Evolutionary conservation across 2,888 invertebrate genomes (phyloP), one percentile per base, ranked within the genome.

Genomic region (Cinara cedri): DNA sequence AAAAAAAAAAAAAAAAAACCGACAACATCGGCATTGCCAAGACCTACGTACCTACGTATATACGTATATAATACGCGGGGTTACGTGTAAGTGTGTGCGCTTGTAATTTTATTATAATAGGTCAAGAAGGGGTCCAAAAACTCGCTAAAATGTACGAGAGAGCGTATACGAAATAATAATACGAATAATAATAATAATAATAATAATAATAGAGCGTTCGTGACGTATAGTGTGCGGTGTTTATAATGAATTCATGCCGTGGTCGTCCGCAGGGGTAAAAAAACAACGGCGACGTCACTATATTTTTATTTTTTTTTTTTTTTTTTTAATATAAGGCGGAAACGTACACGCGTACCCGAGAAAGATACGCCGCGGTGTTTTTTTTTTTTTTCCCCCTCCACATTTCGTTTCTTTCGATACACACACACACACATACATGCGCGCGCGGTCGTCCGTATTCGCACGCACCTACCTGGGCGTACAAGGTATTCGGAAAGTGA

Each of bases 111-210:
- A 4, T 34, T 65, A 21, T 72, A 49, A 72, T 72, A 62, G 72
- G 62, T 72, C 72, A 72, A 72, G 57, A 60, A 57, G 57, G 72
- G 24, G n/a, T n/a, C n/a, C n/a, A n/a, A n/a, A n/a, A n/a, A 49
- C 62, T 72, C 19, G 72, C 49, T 72, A 62, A 72, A 34, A 62
- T 62, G 72, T 62, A 63, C 34, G n/a, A n/a, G n/a, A n/a, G n/a
- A n/a, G n/a, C n/a, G 6, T 34, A 34, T 34, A 34, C 34, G 34
- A 34, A 34, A 34, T 34, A n/a, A n/a, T n/a, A n/a, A n/a, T n/a
- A n/a, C n/a, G n/a, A n/a, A n/a, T n/a, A n/a, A n/a, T n/a, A n/a
- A n/a, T n/a, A n/a, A n/a, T n/a, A n/a, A n/a, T n/a, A n/a, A n/a
- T n/a, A n/a, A 34, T 34, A 74, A 74, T 74, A 74, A 74, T 63